These are phyloP conservation scores for Drosophila dunni DNA, from an alignment of 1,140 invertebrate species.

Conservation along the genomic window DNA sequence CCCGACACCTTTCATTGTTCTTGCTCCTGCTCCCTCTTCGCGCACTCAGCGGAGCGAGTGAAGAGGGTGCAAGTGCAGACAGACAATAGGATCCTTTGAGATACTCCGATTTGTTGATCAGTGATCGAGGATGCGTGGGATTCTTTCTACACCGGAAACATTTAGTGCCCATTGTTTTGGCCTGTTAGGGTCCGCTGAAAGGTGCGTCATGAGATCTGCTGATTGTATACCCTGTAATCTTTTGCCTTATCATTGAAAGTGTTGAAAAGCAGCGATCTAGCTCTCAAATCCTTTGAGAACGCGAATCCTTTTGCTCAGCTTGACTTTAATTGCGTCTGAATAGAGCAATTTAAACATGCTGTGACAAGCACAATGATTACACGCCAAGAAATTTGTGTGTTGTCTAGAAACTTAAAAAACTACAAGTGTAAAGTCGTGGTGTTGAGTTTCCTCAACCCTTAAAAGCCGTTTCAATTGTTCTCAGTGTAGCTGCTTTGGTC, in stretches of 20 bases:
- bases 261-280: conserved; percentile 73
- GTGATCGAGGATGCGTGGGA: conserved; percentile 69
- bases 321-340: conserved; percentile 81
- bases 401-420: too few relatives aligned
- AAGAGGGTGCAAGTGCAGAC: conserved; percentile 33
- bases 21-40: background rate
- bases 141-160: conserved; percentile 64
- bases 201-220: background rate
- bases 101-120: conserved; percentile 46
- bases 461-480: background rate
- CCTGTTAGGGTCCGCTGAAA: background rate
- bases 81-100: conserved; percentile 39
- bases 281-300: conserved; percentile 34
- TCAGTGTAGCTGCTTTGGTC: conserved; percentile 35
- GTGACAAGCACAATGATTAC: conserved; percentile 35
- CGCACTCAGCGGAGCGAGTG: too few relatives aligned
- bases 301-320: conserved; percentile 43
- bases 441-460: too few relatives aligned
- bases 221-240: background rate
- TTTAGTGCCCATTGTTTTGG: conserved; percentile 59
- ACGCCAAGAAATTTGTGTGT: conserved; percentile 1
- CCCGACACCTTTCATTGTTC: conserved; percentile 41
- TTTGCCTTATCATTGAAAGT: conserved; percentile 51
- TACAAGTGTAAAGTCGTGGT: too few relatives aligned
- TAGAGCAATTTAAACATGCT: conserved; percentile 81